These are phyloP conservation scores for Drosophila borborema DNA, from an alignment of 2,888 invertebrate species.

Conservation along the genomic window DNA sequence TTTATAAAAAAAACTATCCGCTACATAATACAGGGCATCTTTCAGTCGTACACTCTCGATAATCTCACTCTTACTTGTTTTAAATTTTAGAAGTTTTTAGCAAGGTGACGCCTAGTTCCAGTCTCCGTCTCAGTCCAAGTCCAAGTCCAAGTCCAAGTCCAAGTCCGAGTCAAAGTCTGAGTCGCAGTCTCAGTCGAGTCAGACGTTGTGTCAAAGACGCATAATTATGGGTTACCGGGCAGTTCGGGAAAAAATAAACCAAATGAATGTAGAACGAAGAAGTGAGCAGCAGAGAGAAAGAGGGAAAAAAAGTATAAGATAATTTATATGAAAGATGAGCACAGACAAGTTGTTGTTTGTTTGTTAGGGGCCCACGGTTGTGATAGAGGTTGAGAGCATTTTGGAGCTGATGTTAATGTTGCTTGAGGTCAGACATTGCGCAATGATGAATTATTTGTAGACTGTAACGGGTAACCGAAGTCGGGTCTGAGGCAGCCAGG, in stretches of 20 bases:
- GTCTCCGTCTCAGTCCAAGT: conserved; percentile 9
- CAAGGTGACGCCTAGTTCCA: conserved; percentile 26
- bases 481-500: conserved; percentile 4
- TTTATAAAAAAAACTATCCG: not conserved
- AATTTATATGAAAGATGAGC: conserved; percentile 76
- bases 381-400: conserved; percentile 50
- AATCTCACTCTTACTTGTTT: conserved; percentile 6
- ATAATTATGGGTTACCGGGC: conserved; percentile 80
- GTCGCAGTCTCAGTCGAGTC: conserved; percentile 19
- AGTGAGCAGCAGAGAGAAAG: conserved; percentile 22
- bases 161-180: not conserved
- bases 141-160: not conserved
- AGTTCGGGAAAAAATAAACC: conserved; percentile 34
- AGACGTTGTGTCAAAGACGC: conserved; percentile 72
- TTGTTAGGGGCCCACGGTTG: conserved; percentile 33
- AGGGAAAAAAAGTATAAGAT: conserved; percentile 49
- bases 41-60: not conserved
- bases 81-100: conserved; percentile 30
- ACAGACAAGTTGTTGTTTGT: conserved; percentile 47
- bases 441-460: conserved; percentile 82
- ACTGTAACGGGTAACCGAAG: conserved; percentile 40
- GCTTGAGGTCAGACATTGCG: conserved; percentile 54
- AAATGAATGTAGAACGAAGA: conserved; percentile 33
- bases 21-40: not conserved
- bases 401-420: conserved; percentile 49